Base-by-base conservation (phyloP, 2,113 vertebrate species). In the Picathartes gymnocephalus region DNA sequence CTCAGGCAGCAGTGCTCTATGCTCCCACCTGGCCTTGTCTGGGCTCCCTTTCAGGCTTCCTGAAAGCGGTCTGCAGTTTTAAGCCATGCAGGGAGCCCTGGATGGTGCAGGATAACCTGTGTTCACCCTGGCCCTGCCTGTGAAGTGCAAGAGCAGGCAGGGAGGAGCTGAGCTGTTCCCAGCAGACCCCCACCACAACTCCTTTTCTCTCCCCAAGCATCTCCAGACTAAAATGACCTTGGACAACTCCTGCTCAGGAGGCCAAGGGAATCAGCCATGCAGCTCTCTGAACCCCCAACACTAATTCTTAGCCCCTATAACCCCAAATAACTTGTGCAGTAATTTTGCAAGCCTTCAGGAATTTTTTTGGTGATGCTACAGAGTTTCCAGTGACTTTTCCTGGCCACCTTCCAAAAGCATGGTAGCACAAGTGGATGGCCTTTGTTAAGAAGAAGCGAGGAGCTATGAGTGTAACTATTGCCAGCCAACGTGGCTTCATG, bases 391-490 rank as follows among this genome's bases (percentile, higher is more conserved):
- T n/a, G 48, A 31, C 50, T 74, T 85, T 78, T 74, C 31, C 47
- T 47, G 51, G 16, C 18, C 50, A 31, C 16, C 22, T 58, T 50
- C 62, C 20, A 0, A 13, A 53, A 50, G 19, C 13, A 35, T 27
- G 28, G 37, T 23, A 61, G 50, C 16, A 70, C 2, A 4, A 56
- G 39, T 12, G 22, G 31, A 12, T 25, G 17, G 37, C 47, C 64
- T 80, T 62, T 4, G 1, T 57, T 42, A 21, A 65, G 74, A 28
- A 53, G 37, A 54, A 74, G 19, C 0, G 7, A 81, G 60, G 40
- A 74, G 23, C 4, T 0, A 3, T 15, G 39, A 14, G 35, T 24
- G 50, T 54, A 39, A 25, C 0, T 0, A 22, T 45, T 3, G 0
- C 19, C 40, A 50, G 33, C 33, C 42, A 35, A 45, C 0, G 0